phyloP scores from a whole-genome alignment of 2,113 vertebrate species.

The Poeciliopsis retropinna region DNA sequence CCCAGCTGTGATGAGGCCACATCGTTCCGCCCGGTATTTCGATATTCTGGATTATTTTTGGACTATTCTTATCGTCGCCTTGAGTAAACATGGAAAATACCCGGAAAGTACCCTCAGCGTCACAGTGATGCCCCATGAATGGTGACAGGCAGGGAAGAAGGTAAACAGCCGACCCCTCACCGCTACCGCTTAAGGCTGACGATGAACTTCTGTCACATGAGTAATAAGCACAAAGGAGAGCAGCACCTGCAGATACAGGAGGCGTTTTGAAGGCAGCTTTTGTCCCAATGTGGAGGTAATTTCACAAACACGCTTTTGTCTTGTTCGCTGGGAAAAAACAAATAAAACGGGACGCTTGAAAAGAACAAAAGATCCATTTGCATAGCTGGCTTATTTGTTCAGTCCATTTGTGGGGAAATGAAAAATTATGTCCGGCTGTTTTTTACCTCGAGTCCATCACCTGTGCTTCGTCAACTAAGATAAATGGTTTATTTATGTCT shows the following conservation, averaged over 20 bases:
- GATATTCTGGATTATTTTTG: neutral
- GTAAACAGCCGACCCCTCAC: conserved; percentile 37
- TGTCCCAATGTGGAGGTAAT: conserved; percentile 14
- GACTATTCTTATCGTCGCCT: neutral
- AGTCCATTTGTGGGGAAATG: conserved; percentile 20
- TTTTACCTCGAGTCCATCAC: conserved; percentile 32
- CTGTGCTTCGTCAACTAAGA: conserved; percentile 21
- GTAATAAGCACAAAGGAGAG: conserved; percentile 38
- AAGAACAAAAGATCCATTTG: conserved; percentile 42
- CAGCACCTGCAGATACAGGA: conserved; percentile 31
- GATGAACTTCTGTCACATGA: conserved; percentile 50
- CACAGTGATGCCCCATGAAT: conserved; percentile 3
- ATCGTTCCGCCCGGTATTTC: neutral
- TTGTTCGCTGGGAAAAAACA: conserved; percentile 16
- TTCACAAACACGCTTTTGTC: conserved; percentile 39
- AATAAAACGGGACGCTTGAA: conserved; percentile 27
- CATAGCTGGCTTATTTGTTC: conserved; percentile 31
- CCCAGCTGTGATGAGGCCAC: neutral
- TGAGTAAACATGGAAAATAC: neutral
- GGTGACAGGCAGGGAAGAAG: conserved; percentile 12
- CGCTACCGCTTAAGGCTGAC: conserved; percentile 29
- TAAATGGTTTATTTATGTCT: conserved; percentile 18
- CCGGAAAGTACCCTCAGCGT: conserved; percentile 33
- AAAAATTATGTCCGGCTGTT: conserved; percentile 22
- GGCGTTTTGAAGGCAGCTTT: conserved; percentile 41